Conservation (phyloP, 2,797 vertebrate genomes). For the Acipenser oxyrinchus region DNA sequence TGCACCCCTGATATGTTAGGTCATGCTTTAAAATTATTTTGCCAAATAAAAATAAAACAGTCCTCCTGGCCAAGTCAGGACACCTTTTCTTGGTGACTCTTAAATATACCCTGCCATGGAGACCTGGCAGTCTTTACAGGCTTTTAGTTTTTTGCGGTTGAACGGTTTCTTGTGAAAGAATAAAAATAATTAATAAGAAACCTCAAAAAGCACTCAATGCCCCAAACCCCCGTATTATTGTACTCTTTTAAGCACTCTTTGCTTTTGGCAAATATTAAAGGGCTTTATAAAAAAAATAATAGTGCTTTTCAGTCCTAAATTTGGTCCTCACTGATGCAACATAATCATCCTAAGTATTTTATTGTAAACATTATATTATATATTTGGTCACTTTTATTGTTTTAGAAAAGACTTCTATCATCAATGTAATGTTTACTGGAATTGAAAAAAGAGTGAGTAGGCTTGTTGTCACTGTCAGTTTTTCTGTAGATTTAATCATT, state of each 20-base stretch:
- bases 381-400: background rate
- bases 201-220: background rate
- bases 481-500: background rate
- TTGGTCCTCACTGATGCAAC: background rate
- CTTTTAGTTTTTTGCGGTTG: too few species aligned
- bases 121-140: too few species aligned
- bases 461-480: background rate
- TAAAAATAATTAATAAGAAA: background rate
- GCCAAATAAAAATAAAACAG: too few species aligned
- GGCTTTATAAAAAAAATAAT: background rate
- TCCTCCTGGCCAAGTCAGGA: too few species aligned
- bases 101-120: too few species aligned
- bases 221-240: background rate
- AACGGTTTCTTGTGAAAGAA: too few species aligned
- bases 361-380: constrained; percentile 2
- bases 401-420: background rate
- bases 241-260: background rate
- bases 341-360: background rate
- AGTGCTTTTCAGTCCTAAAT: background rate
- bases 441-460: background rate
- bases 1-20: too few species aligned
- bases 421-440: background rate
- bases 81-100: too few species aligned
- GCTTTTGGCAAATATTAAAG: background rate
- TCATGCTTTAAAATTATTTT: too few species aligned